These are phyloP conservation scores for Eucidaris tribuloides DNA, from an alignment of 35 echinoderm and acorn worm genomes.

Conservation along the genomic window DNA sequence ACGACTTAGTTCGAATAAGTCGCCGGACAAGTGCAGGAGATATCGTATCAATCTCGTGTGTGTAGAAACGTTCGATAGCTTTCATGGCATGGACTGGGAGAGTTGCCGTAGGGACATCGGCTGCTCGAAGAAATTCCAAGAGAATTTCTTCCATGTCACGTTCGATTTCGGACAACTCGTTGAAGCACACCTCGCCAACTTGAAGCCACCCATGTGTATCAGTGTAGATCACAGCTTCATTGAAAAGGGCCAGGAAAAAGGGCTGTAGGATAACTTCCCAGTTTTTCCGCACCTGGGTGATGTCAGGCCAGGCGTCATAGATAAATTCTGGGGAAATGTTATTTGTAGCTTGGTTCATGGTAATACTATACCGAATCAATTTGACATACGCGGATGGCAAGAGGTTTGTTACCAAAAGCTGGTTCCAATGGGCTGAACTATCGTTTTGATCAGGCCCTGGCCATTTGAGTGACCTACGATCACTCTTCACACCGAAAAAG, in stretches of 20 bases:
- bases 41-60: background rate
- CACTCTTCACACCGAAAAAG: slow-evolving; percentile 72
- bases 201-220: background rate
- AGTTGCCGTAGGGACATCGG: background rate
- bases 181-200: background rate
- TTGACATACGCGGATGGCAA: slow-evolving; percentile 60
- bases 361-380: background rate
- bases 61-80: background rate
- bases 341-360: background rate
- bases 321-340: background rate
- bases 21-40: background rate
- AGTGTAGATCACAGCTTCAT: background rate
- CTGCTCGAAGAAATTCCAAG: background rate
- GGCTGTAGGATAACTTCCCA: slow-evolving; percentile 10
- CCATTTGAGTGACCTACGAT: slow-evolving; percentile 76
- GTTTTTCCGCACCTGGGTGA: background rate
- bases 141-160: background rate
- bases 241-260: background rate
- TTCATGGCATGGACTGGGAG: background rate
- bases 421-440: slow-evolving; percentile 72
- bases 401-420: slow-evolving; percentile 54
- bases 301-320: background rate
- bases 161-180: background rate
- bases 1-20: background rate
- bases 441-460: slow-evolving; percentile 67